Percentiles rank a stretch among this genome's conserved stretches.
phyloP scores from a whole-genome alignment of 2,888 invertebrate species.

The Mylabris sibirica region DNA sequence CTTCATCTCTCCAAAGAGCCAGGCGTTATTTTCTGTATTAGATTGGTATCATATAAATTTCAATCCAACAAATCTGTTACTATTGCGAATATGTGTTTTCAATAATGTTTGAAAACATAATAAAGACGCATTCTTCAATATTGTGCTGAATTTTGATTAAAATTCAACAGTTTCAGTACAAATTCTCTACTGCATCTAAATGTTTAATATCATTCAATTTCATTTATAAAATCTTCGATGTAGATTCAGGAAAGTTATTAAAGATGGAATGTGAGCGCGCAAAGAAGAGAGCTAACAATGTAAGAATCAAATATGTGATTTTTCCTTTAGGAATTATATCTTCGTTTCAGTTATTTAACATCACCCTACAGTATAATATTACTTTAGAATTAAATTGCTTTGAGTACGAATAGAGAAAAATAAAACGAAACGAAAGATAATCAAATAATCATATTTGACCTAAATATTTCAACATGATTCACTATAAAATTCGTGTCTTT shows the following conservation, averaged over 20 bases:
- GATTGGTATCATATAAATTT: too few species aligned
- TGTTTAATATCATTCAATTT: neutral
- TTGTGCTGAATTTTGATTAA: neutral
- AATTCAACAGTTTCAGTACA: neutral
- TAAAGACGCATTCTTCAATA: neutral
- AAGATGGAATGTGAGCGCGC: neutral
- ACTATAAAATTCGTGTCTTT: neutral
- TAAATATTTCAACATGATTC: neutral
- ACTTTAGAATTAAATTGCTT: conserved; percentile 1
- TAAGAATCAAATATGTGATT: conserved; percentile 6
- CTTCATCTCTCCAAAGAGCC: too few species aligned
- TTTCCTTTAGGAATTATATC: conserved; percentile 9
- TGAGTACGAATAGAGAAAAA: neutral
- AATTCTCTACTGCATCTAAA: neutral
- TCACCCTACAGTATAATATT: conserved; percentile 1
- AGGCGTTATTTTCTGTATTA: too few species aligned
- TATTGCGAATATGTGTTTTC: neutral
- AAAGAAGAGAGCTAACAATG: neutral
- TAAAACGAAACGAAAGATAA: neutral
- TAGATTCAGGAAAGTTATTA: neutral
- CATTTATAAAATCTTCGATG: neutral
- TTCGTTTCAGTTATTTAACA: conserved; percentile 1
- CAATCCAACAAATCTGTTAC: too few species aligned
- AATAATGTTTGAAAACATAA: neutral
- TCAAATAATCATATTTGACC: conserved; percentile 2